These are phyloP conservation scores for Corythornis cristatus DNA, from an alignment of 2,113 vertebrate genomes.

Conservation along the genomic window DNA sequence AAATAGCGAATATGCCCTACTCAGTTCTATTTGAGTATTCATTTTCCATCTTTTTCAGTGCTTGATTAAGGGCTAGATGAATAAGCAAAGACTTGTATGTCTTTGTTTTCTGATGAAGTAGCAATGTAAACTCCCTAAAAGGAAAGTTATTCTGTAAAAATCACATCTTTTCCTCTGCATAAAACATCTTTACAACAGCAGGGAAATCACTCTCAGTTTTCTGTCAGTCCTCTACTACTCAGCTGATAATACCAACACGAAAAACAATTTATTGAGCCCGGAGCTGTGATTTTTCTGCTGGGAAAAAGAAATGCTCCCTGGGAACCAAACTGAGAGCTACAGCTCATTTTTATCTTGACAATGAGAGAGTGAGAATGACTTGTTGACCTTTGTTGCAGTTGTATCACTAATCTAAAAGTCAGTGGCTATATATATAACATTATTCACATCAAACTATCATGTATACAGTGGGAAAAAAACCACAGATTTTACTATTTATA, in stretches of 20 bases:
- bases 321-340: background rate
- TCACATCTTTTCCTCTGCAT: background rate
- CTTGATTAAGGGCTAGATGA: background rate
- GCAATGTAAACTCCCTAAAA: background rate
- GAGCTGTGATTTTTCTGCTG: constrained; percentile 26
- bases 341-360: constrained; percentile 39
- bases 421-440: constrained; percentile 42
- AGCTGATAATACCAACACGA: background rate
- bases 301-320: background rate
- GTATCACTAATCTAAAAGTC: constrained; percentile 55
- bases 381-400: constrained; percentile 37
- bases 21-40: background rate
- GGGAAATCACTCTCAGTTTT: background rate
- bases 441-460: constrained; percentile 48
- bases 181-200: background rate
- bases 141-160: background rate
- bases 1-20: background rate
- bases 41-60: background rate
- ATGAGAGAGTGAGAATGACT: constrained; percentile 22
- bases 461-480: constrained; percentile 17
- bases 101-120: background rate
- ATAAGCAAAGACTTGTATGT: background rate
- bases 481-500: constrained; percentile 58
- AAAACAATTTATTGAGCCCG: background rate
- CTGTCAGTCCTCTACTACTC: background rate